Evolutionary conservation across 2,888 invertebrate genomes (phyloP), one percentile per base, ranked within the genome.

Genomic region (Heliconius sara): DNA sequence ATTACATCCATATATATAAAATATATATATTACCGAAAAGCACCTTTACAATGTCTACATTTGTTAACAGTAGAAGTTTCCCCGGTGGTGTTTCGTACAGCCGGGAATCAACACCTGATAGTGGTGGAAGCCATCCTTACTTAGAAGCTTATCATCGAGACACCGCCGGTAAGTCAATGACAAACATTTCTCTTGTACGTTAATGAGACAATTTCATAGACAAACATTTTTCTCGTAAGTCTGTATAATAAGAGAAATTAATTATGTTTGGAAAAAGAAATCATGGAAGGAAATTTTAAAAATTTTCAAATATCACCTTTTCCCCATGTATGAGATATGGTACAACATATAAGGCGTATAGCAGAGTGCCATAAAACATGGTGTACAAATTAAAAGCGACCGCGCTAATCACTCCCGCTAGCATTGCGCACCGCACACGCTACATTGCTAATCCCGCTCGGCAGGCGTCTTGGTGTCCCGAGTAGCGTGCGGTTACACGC

Each of bases 81-180:
- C 96, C 97, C 85, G 96, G 97, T 79, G 96, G 96, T 39, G 96
- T 96, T 9, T 95, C 96, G 39, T 98, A 98, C 91, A 98, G 98
- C 93, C 96, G 98, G 87, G 98, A 98, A 93, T 98, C 98, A 83
- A 98, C 98, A 76, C 98, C 98, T 6, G 98, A 98, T 91, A 98
- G 98, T 88, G 98, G 98, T 76, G 98, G 98, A 81, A 98, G 98
- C 78, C 98, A 98, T 94, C 95, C 95, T 3, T 98, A 98, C 91
- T 96, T 98, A 93, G 98, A 98, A 91, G 97, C 97, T 83, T 98
- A 98, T 91, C 95, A 95, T 87, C 96, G 98, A 89, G 98, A 98
- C 91, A 97, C 98, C 60, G 97, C 97, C 88, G 98, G 98, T 98
- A 92, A 96, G 96, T 91, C 13, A 63, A 57, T 57, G 34, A 19